Evolutionary conservation across 1,140 invertebrate species (phyloP).

Genomic region (Caenorhabditis remanei): DNA sequence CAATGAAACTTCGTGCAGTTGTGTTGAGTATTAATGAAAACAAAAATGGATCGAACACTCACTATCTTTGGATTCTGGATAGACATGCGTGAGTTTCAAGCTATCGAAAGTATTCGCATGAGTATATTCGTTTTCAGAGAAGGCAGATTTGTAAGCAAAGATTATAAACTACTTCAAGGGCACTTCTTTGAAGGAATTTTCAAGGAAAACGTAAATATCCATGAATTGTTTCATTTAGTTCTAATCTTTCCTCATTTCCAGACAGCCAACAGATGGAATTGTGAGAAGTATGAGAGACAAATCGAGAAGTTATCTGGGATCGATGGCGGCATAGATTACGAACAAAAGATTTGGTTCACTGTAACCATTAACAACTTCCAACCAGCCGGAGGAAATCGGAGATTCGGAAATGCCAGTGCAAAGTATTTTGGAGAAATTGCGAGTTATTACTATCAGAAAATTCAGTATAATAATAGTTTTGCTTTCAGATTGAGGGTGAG

Average conservation of each 20-base stretch:
- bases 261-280: not conserved
- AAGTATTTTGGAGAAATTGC: constrained; percentile 3
- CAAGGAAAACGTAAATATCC: not conserved
- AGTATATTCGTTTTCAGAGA: not conserved
- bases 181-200: not conserved
- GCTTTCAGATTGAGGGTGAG: not conserved
- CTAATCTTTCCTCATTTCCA: not conserved
- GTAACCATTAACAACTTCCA: not conserved
- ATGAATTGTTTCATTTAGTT: not conserved
- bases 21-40: constrained; percentile 1
- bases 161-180: not conserved
- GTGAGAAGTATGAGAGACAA: not conserved
- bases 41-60: not conserved
- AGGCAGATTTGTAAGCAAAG: not conserved
- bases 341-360: not conserved
- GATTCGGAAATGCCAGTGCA: not conserved
- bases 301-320: not conserved
- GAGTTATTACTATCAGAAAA: not conserved
- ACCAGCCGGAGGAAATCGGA: constrained; percentile 8
- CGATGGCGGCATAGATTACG: not conserved
- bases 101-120: not conserved
- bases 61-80: not conserved
- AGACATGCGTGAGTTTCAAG: not conserved
- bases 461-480: not conserved
- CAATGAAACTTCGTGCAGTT: not conserved